phyloP scores from a whole-genome alignment of 1,140 invertebrate genomes.

The Drosophila lowei region DNA sequence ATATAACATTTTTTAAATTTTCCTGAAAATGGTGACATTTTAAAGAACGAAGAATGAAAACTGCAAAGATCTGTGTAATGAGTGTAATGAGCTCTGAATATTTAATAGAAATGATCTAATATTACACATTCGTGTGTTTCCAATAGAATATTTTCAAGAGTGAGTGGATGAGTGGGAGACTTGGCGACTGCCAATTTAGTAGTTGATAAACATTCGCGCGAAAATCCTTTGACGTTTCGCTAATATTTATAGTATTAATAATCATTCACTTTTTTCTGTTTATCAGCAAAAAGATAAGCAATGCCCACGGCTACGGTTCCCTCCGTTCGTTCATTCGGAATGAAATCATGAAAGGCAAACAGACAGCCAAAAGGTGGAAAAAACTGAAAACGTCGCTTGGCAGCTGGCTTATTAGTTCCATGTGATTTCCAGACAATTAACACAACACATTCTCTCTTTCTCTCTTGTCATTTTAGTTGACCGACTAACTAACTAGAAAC shows the following conservation, averaged over 20 bases:
- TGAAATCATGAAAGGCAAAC: conserved; percentile 55
- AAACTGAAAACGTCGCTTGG: conserved; percentile 43
- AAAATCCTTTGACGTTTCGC: conserved; percentile 73
- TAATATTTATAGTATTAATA: conserved; percentile 80
- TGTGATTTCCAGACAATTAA: conserved; percentile 69
- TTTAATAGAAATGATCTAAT: neutral
- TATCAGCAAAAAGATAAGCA: conserved; percentile 65
- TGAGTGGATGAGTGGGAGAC: conserved; percentile 10
- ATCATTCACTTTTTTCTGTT: conserved; percentile 53
- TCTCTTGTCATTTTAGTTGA: conserved; percentile 48
- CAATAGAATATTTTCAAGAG: neutral
- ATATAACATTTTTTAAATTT: no score
- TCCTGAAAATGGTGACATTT: no score
- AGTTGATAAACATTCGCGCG: conserved; percentile 61
- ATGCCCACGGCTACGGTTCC: neutral
- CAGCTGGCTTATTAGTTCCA: conserved; percentile 66
- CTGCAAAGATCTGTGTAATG: no score
- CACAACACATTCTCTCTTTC: conserved; percentile 31
- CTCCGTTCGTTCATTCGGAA: conserved; percentile 34
- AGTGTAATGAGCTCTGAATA: neutral
- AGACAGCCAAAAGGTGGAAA: conserved; percentile 45
- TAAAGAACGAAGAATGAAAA: no score
- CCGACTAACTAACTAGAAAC: conserved; percentile 34
- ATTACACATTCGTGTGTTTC: conserved; percentile 3
- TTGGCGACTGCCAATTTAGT: conserved; percentile 35